phyloP scores from a whole-genome alignment of 1,140 invertebrate species.

The Colletes latitarsis region DNA sequence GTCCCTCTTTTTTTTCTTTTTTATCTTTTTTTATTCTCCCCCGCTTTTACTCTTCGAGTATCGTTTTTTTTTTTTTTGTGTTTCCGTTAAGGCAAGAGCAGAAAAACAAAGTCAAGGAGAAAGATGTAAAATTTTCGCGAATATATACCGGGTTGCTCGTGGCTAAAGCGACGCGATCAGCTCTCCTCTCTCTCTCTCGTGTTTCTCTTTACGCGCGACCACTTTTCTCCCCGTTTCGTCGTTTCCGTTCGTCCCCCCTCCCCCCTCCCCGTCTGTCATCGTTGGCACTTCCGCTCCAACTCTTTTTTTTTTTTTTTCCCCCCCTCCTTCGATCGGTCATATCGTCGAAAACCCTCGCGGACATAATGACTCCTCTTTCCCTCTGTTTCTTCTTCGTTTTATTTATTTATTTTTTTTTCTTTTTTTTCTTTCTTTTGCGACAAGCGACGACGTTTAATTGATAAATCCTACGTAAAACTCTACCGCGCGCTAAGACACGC shows the following conservation, averaged over 20 bases:
- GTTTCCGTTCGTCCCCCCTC: conserved; percentile 9
- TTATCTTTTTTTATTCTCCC: no score
- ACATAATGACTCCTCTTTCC: no score
- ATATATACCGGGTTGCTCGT: not conserved
- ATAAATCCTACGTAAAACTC: conserved; percentile 58
- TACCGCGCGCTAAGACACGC: conserved; percentile 55
- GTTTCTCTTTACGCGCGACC: not conserved
- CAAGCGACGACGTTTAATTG: conserved; percentile 46
- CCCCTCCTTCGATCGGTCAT: not conserved
- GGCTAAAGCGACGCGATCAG: conserved; percentile 17
- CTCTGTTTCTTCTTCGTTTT: not conserved
- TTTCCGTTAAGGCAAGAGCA: conserved; percentile 42
- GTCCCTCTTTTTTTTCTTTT: no score
- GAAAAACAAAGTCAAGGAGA: conserved; percentile 43
- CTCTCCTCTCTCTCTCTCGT: not conserved
- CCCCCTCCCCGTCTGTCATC: no score
- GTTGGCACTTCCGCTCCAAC: no score
- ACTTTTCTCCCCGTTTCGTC: not conserved
- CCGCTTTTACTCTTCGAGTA: no score
- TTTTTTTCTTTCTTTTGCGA: not conserved
- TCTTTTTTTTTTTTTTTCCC: not conserved
- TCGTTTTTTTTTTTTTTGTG: not conserved
- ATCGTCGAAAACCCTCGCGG: no score
- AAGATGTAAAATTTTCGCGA: conserved; percentile 25
- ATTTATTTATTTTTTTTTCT: not conserved